Base-by-base conservation (phyloP, 2,888 invertebrate species). In the Oligia latruncula region DNA sequence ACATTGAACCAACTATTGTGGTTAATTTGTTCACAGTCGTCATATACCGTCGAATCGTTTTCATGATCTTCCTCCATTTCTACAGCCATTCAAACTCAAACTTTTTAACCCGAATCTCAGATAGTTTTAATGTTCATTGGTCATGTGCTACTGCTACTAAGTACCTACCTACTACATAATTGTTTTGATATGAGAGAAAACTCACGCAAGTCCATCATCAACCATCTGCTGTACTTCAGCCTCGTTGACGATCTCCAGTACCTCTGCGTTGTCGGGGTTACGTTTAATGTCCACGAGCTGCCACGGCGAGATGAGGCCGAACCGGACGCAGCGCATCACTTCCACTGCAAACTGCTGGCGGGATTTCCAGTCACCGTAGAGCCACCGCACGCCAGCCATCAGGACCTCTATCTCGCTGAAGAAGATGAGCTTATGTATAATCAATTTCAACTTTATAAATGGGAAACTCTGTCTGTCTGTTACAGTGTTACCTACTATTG, bases 381-480 rank as follows among this genome's bases (percentile, higher is more conserved):
- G 92, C 98, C 98, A 98, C 40, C 98, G 97, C 0, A 98, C 98
- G 0, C 98, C 98, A 0, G 98, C 97, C 98, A 98, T 98, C 66
- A 98, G 97, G 0, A 98, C 97, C 94, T 98, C 98, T 96, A 98
- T 97, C 94, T 98, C 98, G 83, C 96, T 95, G 49, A 35, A 77
- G 60, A 55, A 9, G 11, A 60, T 52, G 20, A 55, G 13, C 2
- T 71, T 46, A 65, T 46, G 4, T 4, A 55, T 23, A 23, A 9
- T 35, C 2, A 8, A 55, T 23, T 52, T 15, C 35, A 52, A 35
- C 15, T 35, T 29, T 49, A 49, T 29, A 20, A 46, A 13, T 49
- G 13, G 6, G 29, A 46, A 29, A 29, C 29, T 52, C 20, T 70
- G 43, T 67, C 43, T 29, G 29, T 64, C 15, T 8, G 55, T 20